Evolutionary conservation across 1,140 invertebrate species (phyloP).

Genomic region (Achroia grisella): DNA sequence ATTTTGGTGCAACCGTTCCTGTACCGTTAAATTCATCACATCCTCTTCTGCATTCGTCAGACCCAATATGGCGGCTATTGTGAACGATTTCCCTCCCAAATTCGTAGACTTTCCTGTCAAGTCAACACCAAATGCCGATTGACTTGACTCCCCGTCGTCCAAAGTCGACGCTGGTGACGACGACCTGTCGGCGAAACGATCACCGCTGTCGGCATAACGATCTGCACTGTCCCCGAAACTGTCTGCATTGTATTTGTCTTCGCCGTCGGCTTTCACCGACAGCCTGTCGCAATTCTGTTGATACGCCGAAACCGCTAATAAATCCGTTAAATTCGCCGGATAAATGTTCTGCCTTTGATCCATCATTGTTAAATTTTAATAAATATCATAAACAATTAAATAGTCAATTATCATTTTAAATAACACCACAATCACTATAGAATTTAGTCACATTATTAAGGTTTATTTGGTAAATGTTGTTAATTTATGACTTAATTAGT

Average conservation of each 20-base stretch:
- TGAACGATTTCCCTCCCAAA: constrained; percentile 60
- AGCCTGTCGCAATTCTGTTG: constrained; percentile 40
- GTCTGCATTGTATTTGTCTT: constrained; percentile 25
- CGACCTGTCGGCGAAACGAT: constrained; percentile 20
- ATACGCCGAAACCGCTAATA: constrained; percentile 35
- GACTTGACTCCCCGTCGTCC: constrained; percentile 47
- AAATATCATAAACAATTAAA: background rate
- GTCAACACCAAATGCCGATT: constrained; percentile 56
- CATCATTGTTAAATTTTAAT: constrained; percentile 29
- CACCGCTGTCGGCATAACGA: constrained; percentile 8
- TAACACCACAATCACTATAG: background rate
- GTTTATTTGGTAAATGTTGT: background rate
- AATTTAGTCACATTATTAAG: no score
- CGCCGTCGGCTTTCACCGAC: constrained; percentile 22
- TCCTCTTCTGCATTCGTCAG: constrained; percentile 51
- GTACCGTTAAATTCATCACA: constrained; percentile 60
- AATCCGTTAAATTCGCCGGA: constrained; percentile 42
- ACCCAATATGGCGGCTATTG: constrained; percentile 62
- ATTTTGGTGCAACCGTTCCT: constrained; percentile 50
- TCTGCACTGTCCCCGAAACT: constrained; percentile 23
- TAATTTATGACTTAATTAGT: constrained; percentile 18
- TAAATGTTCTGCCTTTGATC: constrained; percentile 44
- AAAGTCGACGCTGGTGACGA: constrained; percentile 29
- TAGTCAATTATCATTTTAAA: background rate
- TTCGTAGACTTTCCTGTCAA: constrained; percentile 53